Percentiles rank a stretch among this genome's conserved stretches.
These are phyloP conservation scores for Enoplosus armatus DNA, from an alignment of 2,797 vertebrate genomes.

Conservation along the genomic window DNA sequence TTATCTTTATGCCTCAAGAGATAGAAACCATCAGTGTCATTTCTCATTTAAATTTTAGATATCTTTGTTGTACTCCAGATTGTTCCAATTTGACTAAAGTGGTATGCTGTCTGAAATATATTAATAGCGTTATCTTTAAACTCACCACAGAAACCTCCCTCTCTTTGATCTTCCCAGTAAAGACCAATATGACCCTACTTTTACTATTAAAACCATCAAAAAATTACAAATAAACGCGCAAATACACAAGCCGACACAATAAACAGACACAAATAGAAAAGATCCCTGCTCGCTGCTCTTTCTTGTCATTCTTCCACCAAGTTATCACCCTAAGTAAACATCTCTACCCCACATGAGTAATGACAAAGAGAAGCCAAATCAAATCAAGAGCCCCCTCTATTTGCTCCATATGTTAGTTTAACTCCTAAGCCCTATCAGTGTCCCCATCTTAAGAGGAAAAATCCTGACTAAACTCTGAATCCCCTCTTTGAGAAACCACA, in stretches of 20 bases:
- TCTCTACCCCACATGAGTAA: slow-evolving; percentile 66
- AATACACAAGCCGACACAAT: slow-evolving; percentile 41
- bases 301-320: slow-evolving; percentile 41
- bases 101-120: background rate
- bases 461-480: slow-evolving; percentile 71
- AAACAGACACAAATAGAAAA: slow-evolving; percentile 53
- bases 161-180: slow-evolving; percentile 12
- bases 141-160: background rate
- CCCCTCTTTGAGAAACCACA: slow-evolving; percentile 71
- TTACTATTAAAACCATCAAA: slow-evolving; percentile 39
- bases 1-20: background rate
- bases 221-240: slow-evolving; percentile 6
- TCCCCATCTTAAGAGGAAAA: slow-evolving; percentile 77
- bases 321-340: slow-evolving; percentile 70
- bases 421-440: slow-evolving; percentile 72
- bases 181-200: slow-evolving; percentile 3
- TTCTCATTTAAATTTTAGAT: slow-evolving; percentile 14
- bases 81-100: background rate
- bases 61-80: background rate
- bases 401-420: slow-evolving; percentile 81
- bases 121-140: slow-evolving; percentile 7
- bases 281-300: slow-evolving; percentile 37
- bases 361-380: slow-evolving; percentile 73
- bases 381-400: slow-evolving; percentile 76
- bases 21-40: slow-evolving; percentile 16